Evolutionary conservation across 2,113 vertebrate genomes (phyloP), one percentile per base, ranked within the genome.

Genomic region (Todiramphus chloris): DNA sequence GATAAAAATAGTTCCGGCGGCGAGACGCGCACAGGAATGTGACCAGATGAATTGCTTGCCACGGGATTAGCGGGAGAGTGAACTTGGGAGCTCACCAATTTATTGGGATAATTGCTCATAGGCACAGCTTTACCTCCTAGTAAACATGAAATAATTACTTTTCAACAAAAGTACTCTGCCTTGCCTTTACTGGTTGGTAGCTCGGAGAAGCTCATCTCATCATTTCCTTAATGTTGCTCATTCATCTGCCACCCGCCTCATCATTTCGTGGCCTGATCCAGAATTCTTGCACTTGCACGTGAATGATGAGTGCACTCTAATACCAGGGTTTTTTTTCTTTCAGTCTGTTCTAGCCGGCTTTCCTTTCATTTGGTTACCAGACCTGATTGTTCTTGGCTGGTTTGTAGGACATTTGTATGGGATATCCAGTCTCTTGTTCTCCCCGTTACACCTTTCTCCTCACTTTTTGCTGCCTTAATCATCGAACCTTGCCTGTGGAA

Each of bases 121-220:
- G 51, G 69, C 83, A 66, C 48, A 43, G 69, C 83, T 91, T 79
- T 84, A 43, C 56, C 58, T 78, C 78, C 18, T 16, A 93, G 62
- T 67, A 87, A 91, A 89, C 58, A 69, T 27, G 24, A 72, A 84
- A 69, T 89, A 91, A 91, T 84, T 89, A n/a, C 69, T 72, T 91
- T 39, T 48, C 69, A 84, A 5, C 73, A n/a, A 5, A 68, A 82
- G 53, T 21, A 24, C 79, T 79, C 60, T 89, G 89, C 80, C 94
- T 75, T 48, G 56, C 48, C 5, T 75, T 92, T 67, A 60, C 77
- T 53, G 8, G 73, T 66, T 63, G 83, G 76, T 53, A 70, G 55
- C 83, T 70, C 76, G 39, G 55, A 67, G 64, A 39, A 81, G 59
- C 76, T 94, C 73, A 17, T 94, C 77, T 53, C 35, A 5, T 89